A percentile compares a stretch with the other conserved stretches of the same genome.
These are phyloP conservation scores for Coenonympha arcania DNA, from an alignment of 2,888 invertebrate genomes.

Conservation along the genomic window DNA sequence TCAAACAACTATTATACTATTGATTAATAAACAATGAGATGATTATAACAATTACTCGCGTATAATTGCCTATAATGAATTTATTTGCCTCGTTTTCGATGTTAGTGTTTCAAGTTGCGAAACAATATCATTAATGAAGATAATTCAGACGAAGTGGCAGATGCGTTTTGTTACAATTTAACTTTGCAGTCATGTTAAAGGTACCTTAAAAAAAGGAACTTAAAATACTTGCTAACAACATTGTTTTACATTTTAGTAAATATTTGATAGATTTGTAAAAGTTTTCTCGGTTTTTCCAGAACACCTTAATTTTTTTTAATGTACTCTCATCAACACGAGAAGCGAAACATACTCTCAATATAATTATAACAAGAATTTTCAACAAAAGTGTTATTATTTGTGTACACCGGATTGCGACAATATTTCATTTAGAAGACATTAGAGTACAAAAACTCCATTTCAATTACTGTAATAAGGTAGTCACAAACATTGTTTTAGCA, in stretches of 20 bases:
- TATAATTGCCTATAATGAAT: constrained; percentile 24
- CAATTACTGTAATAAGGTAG: constrained; percentile 15
- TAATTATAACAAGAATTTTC: background rate
- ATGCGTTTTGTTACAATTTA: background rate
- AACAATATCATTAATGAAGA: background rate
- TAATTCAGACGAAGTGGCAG: background rate
- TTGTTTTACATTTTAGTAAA: too few species aligned
- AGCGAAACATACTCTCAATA: too few species aligned
- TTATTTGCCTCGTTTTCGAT: constrained; percentile 15
- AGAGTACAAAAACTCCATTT: constrained; percentile 11
- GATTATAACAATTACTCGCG: constrained; percentile 27
- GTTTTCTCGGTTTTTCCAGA: too few species aligned
- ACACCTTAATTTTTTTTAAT: too few species aligned
- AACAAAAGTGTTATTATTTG: background rate
- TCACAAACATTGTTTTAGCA: constrained; percentile 8
- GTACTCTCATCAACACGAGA: too few species aligned
- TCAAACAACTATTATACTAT: constrained; percentile 57
- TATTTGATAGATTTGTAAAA: too few species aligned
- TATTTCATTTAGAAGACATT: constrained; percentile 8
- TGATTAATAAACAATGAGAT: constrained; percentile 45
- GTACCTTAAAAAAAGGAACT: too few species aligned
- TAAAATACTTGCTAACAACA: too few species aligned
- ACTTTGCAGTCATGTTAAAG: background rate
- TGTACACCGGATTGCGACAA: background rate
- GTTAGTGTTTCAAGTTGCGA: constrained; percentile 10